phyloP scores from a whole-genome alignment of 1,140 invertebrate genomes.

The Eciton burchellii region DNA sequence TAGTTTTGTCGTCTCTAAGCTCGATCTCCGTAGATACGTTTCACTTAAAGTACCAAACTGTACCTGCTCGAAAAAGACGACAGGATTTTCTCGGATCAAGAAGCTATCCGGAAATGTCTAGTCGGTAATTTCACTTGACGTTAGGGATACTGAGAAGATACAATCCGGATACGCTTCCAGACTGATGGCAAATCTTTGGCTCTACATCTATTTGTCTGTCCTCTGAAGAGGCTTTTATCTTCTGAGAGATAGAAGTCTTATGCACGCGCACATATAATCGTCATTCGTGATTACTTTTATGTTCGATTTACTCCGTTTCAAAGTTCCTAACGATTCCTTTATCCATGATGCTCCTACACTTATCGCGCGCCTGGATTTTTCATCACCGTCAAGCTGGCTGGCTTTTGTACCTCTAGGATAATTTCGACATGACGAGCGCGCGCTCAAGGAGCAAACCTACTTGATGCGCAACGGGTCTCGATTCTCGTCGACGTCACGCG shows the following conservation, averaged over 20 bases:
- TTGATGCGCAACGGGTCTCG: slow-evolving; percentile 41
- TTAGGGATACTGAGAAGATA: background rate
- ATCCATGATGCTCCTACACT: slow-evolving; percentile 31
- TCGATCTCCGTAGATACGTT: slow-evolving; percentile 52
- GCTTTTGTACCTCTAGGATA: slow-evolving; percentile 37
- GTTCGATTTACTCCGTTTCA: slow-evolving; percentile 13
- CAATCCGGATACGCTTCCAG: background rate
- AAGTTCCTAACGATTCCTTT: slow-evolving; percentile 2
- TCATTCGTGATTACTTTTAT: background rate
- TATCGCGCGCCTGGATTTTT: slow-evolving; percentile 34
- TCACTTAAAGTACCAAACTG: slow-evolving; percentile 59
- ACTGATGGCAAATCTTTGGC: background rate
- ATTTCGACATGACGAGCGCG: slow-evolving; percentile 36
- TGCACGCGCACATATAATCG: no score
- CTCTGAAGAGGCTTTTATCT: no score
- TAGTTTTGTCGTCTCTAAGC: slow-evolving; percentile 66
- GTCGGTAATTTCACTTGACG: slow-evolving; percentile 22
- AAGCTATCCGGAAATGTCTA: slow-evolving; percentile 36
- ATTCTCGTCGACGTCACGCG: slow-evolving; percentile 45
- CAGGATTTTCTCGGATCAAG: slow-evolving; percentile 26
- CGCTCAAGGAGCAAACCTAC: slow-evolving; percentile 36
- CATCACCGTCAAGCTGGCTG: slow-evolving; percentile 37
- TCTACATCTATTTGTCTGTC: slow-evolving; percentile 5
- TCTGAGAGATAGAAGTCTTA: no score
- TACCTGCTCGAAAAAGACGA: slow-evolving; percentile 59